A percentile compares a stretch with the other conserved stretches of the same genome.
phyloP scores from a whole-genome alignment of 2,113 vertebrate genomes.

The Saimiri boliviensis region DNA sequence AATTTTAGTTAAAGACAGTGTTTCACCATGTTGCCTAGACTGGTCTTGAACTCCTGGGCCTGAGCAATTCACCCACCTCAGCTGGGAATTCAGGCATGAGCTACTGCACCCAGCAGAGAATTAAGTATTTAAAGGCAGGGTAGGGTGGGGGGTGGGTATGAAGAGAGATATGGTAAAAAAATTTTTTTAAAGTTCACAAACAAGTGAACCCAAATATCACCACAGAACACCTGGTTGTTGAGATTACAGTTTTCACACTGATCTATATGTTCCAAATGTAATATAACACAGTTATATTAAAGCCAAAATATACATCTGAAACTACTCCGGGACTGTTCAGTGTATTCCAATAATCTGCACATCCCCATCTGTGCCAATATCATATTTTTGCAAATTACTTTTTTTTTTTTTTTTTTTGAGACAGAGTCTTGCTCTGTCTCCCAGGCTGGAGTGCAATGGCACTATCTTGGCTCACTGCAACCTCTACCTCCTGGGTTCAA shows the following conservation, averaged over 20 bases:
- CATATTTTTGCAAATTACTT: background rate
- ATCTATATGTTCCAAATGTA: constrained; percentile 5
- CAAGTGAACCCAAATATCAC: background rate
- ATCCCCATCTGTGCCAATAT: background rate
- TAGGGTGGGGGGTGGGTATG: background rate
- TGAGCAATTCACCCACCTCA: too few species aligned
- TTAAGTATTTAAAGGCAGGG: background rate
- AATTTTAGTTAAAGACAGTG: too few species aligned
- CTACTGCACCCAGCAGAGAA: too few species aligned
- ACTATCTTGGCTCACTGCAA: background rate
- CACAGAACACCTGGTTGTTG: background rate
- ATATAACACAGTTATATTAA: background rate
- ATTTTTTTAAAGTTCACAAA: background rate
- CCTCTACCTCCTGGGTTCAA: background rate
- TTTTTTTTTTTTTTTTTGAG: background rate
- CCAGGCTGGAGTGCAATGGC: too few species aligned
- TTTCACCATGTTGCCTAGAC: too few species aligned
- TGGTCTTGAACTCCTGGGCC: too few species aligned
- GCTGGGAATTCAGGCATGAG: too few species aligned
- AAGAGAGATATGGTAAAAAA: background rate
- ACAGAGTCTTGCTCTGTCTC: background rate
- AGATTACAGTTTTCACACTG: background rate
- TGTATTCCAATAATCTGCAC: background rate
- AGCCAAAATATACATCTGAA: background rate
- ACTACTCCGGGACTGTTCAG: background rate